Percentiles rank a stretch among this genome's conserved stretches.
Evolutionary conservation across 2,888 invertebrate genomes (phyloP).

Genomic region (Aethes cnicana): DNA sequence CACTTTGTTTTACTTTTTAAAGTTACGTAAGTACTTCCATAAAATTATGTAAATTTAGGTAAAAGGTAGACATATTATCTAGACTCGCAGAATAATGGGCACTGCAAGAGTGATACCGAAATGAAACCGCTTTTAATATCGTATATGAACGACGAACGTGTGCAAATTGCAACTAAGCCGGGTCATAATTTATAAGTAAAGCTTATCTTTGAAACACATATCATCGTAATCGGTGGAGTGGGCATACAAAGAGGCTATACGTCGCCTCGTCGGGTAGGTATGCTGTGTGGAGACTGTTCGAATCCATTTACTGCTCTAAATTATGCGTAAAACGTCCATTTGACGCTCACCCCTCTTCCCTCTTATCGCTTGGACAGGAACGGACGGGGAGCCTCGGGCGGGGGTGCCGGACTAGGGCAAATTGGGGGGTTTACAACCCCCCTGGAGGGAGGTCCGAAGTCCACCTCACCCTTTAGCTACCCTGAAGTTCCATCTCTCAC

Average conservation of each 20-base stretch:
- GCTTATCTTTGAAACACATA: slow-evolving; percentile 24
- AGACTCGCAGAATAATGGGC: slow-evolving; percentile 3
- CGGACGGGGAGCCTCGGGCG: slow-evolving; percentile 74
- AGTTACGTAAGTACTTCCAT: slow-evolving; percentile 27
- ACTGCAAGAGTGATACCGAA: not conserved
- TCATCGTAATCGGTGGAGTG: slow-evolving; percentile 26
- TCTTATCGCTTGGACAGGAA: slow-evolving; percentile 82
- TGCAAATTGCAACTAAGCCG: slow-evolving; percentile 3
- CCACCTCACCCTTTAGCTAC: slow-evolving; percentile 82
- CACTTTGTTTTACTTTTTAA: slow-evolving; percentile 28
- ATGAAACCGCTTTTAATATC: not conserved
- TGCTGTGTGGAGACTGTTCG: slow-evolving; percentile 77
- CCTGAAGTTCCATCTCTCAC: slow-evolving; percentile 83
- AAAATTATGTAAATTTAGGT: slow-evolving; percentile 26
- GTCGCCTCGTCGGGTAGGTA: slow-evolving; percentile 62
- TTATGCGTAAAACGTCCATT: slow-evolving; percentile 84
- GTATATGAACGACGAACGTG: not conserved
- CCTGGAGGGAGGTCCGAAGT: slow-evolving; percentile 79
- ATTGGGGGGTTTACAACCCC: slow-evolving; percentile 73
- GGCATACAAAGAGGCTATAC: slow-evolving; percentile 35
- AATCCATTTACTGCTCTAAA: slow-evolving; percentile 83
- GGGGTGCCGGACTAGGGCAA: slow-evolving; percentile 81
- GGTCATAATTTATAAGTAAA: slow-evolving; percentile 9
- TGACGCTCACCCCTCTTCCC: slow-evolving; percentile 81
- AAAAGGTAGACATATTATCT: slow-evolving; percentile 19